phyloP scores from a whole-genome alignment of 2,888 invertebrate genomes.

The Macrosiphum euphorbiae region DNA sequence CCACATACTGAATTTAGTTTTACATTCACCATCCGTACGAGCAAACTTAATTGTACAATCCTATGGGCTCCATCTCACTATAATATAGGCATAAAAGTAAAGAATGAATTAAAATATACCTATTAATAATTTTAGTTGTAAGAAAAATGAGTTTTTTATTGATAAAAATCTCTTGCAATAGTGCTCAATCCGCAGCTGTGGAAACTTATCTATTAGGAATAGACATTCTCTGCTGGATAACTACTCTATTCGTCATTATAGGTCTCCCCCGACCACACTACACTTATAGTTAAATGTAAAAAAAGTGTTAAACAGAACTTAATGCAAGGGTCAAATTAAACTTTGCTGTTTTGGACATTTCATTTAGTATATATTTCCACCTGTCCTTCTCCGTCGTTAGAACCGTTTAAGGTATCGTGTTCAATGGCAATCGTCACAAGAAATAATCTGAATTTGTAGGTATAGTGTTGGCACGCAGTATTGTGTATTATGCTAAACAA shows the following conservation, averaged over 20 bases:
- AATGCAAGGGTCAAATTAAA: neutral
- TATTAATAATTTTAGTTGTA: neutral
- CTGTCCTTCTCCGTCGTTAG: neutral
- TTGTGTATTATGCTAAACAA: conserved; percentile 21
- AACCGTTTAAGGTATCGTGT: neutral
- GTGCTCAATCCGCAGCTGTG: neutral
- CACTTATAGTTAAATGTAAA: neutral
- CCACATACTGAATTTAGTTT: neutral
- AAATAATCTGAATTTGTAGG: conserved; percentile 5
- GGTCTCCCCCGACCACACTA: neutral
- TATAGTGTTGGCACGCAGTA: neutral
- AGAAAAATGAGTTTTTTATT: neutral
- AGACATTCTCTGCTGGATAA: neutral
- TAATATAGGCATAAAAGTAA: neutral
- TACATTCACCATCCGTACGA: neutral
- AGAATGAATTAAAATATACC: neutral
- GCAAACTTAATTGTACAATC: neutral
- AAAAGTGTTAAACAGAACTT: neutral
- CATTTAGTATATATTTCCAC: neutral
- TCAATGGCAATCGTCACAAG: conserved; percentile 8
- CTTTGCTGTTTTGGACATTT: neutral
- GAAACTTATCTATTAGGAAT: neutral
- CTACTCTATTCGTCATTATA: neutral
- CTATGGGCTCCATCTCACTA: too few species aligned
- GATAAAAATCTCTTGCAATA: neutral